Evolutionary conservation across 2,888 invertebrate genomes (phyloP).

Genomic region (Zaprionus obscuricornis): DNA sequence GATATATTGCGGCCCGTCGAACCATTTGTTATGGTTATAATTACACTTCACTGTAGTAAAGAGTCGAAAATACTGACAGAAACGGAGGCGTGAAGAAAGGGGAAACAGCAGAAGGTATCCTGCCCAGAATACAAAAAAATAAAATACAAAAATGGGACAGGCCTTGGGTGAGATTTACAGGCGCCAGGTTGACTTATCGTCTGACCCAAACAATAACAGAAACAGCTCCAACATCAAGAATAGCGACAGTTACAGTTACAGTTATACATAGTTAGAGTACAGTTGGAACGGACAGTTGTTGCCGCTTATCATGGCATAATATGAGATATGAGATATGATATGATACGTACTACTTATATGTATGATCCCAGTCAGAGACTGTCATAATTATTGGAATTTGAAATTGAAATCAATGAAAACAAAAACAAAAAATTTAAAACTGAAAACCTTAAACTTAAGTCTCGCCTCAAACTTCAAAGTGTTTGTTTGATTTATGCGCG

Average conservation of each 20-base stretch:
- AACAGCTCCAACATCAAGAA: not conserved
- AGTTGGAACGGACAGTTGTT: conserved; percentile 20
- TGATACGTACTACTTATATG: no score
- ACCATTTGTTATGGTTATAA: conserved; percentile 18
- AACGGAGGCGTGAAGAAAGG: no score
- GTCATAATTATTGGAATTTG: conserved; percentile 38
- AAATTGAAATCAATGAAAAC: conserved; percentile 32
- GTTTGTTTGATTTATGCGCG: conserved; percentile 60
- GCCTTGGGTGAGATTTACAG: conserved; percentile 26
- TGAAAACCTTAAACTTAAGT: no score
- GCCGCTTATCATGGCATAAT: conserved; percentile 21
- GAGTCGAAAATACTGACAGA: no score
- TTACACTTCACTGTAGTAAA: conserved; percentile 11
- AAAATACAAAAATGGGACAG: conserved; percentile 9
- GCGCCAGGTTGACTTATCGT: conserved; percentile 40
- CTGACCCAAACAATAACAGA: conserved; percentile 28
- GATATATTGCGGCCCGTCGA: conserved; percentile 22
- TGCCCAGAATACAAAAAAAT: not conserved
- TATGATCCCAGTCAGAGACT: conserved; percentile 37
- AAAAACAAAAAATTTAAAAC: conserved; percentile 41
- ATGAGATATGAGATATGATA: conserved; percentile 52
- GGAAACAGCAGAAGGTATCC: conserved; percentile 4
- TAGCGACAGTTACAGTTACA: conserved; percentile 11
- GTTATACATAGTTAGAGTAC: no score
- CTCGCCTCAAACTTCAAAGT: conserved; percentile 35